A percentile compares a stretch with the other conserved stretches of the same genome.
phyloP scores from a whole-genome alignment of 2,797 vertebrate genomes.

The Florisuga fusca region DNA sequence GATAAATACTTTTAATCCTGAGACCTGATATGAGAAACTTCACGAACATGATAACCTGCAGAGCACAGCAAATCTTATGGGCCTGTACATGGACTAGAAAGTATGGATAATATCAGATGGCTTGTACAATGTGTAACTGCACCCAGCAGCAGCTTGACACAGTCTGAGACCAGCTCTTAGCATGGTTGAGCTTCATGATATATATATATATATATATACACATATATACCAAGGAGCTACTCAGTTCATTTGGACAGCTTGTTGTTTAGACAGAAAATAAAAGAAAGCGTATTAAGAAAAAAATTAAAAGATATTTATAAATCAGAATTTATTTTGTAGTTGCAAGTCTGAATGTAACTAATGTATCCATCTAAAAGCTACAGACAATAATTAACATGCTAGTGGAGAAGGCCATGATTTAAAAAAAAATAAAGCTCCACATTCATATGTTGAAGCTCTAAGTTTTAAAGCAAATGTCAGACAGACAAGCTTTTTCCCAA shows the following conservation, averaged over 20 bases:
- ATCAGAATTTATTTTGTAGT: neutral
- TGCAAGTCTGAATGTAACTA: neutral
- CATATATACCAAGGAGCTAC: too few relatives aligned
- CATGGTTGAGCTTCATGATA: neutral
- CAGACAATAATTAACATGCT: neutral
- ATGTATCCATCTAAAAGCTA: neutral
- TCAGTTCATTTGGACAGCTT: neutral
- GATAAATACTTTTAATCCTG: neutral
- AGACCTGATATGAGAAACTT: neutral
- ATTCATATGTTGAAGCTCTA: neutral
- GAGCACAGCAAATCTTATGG: neutral
- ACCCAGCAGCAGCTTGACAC: neutral
- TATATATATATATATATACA: too few relatives aligned
- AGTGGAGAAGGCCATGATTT: neutral
- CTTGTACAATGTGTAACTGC: accelerated
- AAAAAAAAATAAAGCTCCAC: neutral
- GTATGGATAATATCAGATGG: accelerated
- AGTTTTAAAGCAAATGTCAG: neutral
- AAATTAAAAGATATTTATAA: neutral
- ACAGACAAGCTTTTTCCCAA: neutral
- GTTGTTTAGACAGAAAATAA: neutral
- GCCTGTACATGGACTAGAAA: neutral
- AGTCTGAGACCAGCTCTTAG: neutral
- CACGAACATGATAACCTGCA: accelerated
- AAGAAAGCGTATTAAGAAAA: neutral